These are phyloP conservation scores for Sepiola atlantica DNA, from an alignment of 2,888 invertebrate genomes.

Conservation along the genomic window DNA sequence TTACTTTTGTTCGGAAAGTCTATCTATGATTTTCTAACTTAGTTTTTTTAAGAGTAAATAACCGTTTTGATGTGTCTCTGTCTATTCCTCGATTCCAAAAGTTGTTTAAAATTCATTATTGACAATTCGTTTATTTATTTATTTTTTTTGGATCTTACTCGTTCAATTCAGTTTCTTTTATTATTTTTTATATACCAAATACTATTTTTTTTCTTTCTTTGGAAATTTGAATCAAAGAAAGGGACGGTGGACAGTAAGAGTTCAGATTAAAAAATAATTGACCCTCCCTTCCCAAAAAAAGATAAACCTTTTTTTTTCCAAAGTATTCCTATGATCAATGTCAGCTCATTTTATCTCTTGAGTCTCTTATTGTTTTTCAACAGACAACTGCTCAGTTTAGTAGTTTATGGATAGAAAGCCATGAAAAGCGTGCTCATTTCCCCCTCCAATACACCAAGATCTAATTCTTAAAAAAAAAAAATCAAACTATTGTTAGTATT, in stretches of 20 bases:
- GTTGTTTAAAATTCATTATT: neutral
- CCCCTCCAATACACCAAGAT: neutral
- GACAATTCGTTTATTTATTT: no score
- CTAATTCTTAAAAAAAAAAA: neutral
- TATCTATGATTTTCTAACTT: neutral
- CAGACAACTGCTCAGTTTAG: neutral
- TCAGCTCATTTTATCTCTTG: neutral
- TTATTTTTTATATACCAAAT: no score
- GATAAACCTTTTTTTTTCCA: no score
- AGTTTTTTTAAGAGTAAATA: neutral
- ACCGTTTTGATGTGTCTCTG: neutral
- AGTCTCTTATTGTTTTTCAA: neutral
- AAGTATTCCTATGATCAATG: neutral
- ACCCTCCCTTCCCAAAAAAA: neutral
- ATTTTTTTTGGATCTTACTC: no score
- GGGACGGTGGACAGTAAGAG: neutral
- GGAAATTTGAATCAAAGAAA: neutral
- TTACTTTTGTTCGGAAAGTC: neutral
- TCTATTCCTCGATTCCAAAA: no score
- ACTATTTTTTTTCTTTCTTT: neutral
- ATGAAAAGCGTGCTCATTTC: neutral
- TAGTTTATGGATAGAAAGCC: neutral
- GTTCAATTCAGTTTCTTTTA: neutral
- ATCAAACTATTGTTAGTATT: neutral
- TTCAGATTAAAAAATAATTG: neutral